A percentile compares a stretch with the other conserved stretches of the same genome.
phyloP scores from a whole-genome alignment of 2,113 vertebrate genomes.

The Tauraco erythrolophus region DNA sequence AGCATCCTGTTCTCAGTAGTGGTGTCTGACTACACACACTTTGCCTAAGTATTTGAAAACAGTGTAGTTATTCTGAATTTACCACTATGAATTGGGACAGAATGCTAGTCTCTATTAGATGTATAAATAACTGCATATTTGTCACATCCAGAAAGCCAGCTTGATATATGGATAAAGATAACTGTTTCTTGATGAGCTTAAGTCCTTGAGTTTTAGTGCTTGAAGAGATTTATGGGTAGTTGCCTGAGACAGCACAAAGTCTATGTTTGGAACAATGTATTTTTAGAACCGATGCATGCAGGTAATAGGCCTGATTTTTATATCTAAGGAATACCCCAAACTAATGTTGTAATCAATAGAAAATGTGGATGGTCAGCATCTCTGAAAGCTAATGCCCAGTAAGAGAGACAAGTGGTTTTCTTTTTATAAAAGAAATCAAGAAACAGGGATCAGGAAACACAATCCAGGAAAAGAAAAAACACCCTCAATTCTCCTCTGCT shows the following conservation, averaged over 20 bases:
- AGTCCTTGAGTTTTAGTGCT: conserved; percentile 39
- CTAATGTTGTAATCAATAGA: neutral
- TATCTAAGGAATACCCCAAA: neutral
- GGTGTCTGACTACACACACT: neutral
- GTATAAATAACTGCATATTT: conserved; percentile 25
- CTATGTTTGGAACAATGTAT: neutral
- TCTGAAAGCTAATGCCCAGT: neutral
- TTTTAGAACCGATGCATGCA: neutral
- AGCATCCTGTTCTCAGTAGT: neutral
- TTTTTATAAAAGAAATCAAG: neutral
- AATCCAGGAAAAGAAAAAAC: neutral
- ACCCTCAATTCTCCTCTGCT: neutral
- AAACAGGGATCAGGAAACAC: neutral
- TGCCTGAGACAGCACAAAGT: neutral
- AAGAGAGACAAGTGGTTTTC: neutral
- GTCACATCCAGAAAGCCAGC: neutral
- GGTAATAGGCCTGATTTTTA: neutral
- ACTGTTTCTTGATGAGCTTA: conserved; percentile 22
- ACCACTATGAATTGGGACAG: neutral
- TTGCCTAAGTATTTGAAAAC: neutral
- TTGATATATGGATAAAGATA: conserved; percentile 3
- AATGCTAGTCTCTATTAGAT: neutral
- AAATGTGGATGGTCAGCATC: neutral
- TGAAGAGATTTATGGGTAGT: conserved; percentile 10
- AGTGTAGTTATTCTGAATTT: neutral